Evolutionary conservation across 2,888 invertebrate species (phyloP).

Genomic region (Drosophila anomelani): DNA sequence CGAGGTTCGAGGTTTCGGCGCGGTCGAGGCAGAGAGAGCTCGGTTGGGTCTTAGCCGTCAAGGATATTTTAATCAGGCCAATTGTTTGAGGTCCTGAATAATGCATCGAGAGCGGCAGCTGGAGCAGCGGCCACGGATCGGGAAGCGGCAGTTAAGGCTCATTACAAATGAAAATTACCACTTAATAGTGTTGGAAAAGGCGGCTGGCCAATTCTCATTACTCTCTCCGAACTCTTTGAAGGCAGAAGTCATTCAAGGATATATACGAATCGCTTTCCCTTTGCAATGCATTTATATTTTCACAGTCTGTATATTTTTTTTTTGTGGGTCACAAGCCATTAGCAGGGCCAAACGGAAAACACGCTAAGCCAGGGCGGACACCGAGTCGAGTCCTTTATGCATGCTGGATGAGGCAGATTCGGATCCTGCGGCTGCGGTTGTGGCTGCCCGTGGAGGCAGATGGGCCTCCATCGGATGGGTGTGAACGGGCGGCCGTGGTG

Average conservation of each 20-base stretch:
- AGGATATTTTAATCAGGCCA: conserved; percentile 76
- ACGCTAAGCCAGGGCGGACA: conserved; percentile 52
- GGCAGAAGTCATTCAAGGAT: conserved; percentile 52
- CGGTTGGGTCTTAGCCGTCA: conserved; percentile 42
- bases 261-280: conserved; percentile 20
- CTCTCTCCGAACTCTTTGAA: conserved; percentile 39
- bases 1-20: conserved; percentile 31
- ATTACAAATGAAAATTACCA: conserved; percentile 79
- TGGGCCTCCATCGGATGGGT: conserved; percentile 9
- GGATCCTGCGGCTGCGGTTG: conserved; percentile 50
- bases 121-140: conserved; percentile 15
- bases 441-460: conserved; percentile 29
- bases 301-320: not conserved
- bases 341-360: conserved; percentile 51
- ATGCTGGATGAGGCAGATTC: conserved; percentile 64
- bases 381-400: conserved; percentile 63
- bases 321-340: conserved; percentile 55
- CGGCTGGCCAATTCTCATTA: conserved; percentile 30
- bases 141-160: conserved; percentile 57
- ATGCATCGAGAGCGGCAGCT: conserved; percentile 45
- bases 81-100: conserved; percentile 69
- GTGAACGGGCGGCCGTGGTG: conserved; percentile 11
- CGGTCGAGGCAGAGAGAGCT: not conserved
- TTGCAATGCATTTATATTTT: conserved; percentile 22
- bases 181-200: conserved; percentile 65